A percentile compares a stretch with the other conserved stretches of the same genome.
Evolutionary conservation across 2,797 vertebrate genomes (phyloP).

Genomic region (Acrocephalus scirpaceus): DNA sequence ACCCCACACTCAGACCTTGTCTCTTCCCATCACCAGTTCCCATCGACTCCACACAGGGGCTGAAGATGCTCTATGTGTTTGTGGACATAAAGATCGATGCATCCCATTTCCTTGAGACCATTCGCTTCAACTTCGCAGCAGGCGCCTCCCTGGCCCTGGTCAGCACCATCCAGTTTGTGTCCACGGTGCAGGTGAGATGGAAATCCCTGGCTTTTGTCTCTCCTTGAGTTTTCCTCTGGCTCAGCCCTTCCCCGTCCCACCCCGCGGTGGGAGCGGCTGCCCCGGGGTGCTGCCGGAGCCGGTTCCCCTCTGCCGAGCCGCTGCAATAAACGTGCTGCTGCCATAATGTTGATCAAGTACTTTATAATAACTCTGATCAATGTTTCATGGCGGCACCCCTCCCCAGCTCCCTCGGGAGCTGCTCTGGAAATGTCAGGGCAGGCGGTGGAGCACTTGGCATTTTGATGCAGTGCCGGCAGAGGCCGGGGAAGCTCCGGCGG

Average conservation of each 20-base stretch:
- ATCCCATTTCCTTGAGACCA: constrained; percentile 90
- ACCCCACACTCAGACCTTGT: background rate
- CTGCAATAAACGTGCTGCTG: constrained; percentile 1
- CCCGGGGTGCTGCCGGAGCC: background rate
- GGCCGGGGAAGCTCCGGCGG: constrained; percentile 36
- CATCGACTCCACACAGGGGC: constrained; percentile 87
- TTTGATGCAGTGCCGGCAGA: constrained; percentile 54
- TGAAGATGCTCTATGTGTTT: constrained; percentile 96
- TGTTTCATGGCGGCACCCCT: constrained; percentile 62
- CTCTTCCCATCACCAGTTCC: constrained; percentile 82
- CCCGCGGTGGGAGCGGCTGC: rapidly evolving
- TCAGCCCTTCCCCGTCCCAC: background rate
- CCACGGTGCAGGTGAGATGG: constrained; percentile 88
- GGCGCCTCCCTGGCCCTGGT: constrained; percentile 89
- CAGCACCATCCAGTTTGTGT: constrained; percentile 98
- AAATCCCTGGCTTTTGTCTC: constrained; percentile 60
- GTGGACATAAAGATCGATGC: constrained; percentile 97
- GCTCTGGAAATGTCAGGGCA: constrained; percentile 71
- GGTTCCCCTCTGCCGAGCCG: background rate
- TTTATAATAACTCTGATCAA: constrained; percentile 65
- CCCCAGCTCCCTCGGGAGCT: constrained; percentile 43
- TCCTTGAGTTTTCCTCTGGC: background rate
- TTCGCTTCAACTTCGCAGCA: constrained; percentile 88
- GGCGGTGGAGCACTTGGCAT: constrained; percentile 63
- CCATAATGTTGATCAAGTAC: constrained; percentile 55